phyloP scores from a whole-genome alignment of 2,797 vertebrate genomes.

The Pseudopleuronectes americanus region DNA sequence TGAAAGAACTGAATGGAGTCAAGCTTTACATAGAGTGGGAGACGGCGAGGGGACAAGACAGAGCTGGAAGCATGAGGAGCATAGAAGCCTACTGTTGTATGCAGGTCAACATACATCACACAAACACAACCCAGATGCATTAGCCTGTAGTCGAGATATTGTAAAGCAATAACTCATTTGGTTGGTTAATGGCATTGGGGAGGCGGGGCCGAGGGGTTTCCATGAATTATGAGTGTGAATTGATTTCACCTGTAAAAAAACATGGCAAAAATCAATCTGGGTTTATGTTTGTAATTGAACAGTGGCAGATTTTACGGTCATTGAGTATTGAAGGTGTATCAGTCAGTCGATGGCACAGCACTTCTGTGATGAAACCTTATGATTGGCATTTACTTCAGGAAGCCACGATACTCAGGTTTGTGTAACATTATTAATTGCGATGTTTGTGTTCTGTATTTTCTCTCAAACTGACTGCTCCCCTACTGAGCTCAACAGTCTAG shows the following conservation, averaged over 20 bases:
- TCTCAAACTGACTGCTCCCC: not conserved
- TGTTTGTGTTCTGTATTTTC: conserved; percentile 19
- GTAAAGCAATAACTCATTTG: conserved; percentile 30
- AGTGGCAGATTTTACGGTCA: conserved; percentile 41
- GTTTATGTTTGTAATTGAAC: conserved; percentile 57
- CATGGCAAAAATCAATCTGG: conserved; percentile 58
- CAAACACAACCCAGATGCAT: conserved; percentile 7
- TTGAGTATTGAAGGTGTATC: conserved; percentile 31
- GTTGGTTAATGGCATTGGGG: conserved; percentile 18
- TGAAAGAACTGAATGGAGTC: conserved; percentile 55
- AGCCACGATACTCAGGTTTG: conserved; percentile 4
- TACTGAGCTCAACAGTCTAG: too few relatives aligned
- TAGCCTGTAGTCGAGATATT: conserved; percentile 12
- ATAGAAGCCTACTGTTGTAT: conserved; percentile 28
- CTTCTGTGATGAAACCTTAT: conserved; percentile 18
- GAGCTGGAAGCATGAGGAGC: conserved; percentile 34
- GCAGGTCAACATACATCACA: conserved; percentile 41
- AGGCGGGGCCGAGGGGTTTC: conserved; percentile 13
- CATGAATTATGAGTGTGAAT: conserved; percentile 41
- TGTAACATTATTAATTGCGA: conserved; percentile 17
- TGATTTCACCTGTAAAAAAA: conserved; percentile 60
- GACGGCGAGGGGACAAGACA: conserved; percentile 12
- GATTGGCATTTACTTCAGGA: conserved; percentile 12
- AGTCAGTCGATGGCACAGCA: conserved; percentile 24
- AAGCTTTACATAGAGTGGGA: conserved; percentile 50